Conservation (phyloP, 2,888 invertebrate species). For the Carabus problematicus region DNA sequence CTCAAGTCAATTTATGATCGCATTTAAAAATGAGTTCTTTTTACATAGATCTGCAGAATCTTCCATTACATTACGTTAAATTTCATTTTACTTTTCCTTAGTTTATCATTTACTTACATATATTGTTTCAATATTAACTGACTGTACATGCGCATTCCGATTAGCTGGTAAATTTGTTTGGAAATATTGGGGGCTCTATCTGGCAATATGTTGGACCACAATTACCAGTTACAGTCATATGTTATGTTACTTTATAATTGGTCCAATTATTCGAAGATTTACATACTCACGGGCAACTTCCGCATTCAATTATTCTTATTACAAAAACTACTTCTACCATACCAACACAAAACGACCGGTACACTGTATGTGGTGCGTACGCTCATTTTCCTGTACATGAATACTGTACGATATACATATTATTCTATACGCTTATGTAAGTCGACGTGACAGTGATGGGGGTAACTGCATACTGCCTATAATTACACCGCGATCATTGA, state of each 20-base stretch:
- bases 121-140: conserved; percentile 13
- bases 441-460: conserved; percentile 34
- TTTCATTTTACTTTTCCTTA: too few relatives aligned
- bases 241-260: conserved; percentile 40
- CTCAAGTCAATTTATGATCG: too few relatives aligned
- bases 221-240: conserved; percentile 40
- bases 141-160: conserved; percentile 23
- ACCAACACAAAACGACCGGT: conserved; percentile 34
- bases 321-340: conserved; percentile 40
- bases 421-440: conserved; percentile 10
- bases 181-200: conserved; percentile 17
- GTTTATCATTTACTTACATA: conserved; percentile 11
- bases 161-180: conserved; percentile 5
- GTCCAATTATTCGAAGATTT: conserved; percentile 41
- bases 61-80: too few relatives aligned
- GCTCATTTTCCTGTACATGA: conserved; percentile 35
- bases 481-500: too few relatives aligned
- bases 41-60: conserved; percentile 38
- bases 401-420: too few relatives aligned
- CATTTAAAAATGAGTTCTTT: conserved; percentile 37
- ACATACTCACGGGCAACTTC: conserved; percentile 7
- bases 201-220: conserved; percentile 41
- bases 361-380: conserved; percentile 32
- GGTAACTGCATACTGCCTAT: too few relatives aligned
- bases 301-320: conserved; percentile 40